Conservation (phyloP, 2,797 vertebrate species). For the Myripristis jacobus region DNA sequence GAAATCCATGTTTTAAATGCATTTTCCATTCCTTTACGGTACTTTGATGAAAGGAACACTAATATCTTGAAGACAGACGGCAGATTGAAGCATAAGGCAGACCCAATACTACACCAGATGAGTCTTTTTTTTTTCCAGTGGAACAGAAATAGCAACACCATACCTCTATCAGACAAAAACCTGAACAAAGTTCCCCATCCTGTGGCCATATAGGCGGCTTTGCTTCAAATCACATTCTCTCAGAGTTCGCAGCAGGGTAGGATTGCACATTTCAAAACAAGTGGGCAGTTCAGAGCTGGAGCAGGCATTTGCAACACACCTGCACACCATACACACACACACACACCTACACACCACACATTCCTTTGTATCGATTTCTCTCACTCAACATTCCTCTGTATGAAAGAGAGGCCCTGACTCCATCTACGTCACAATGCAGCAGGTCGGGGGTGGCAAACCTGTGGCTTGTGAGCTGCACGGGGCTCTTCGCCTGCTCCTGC, state of each 20-base stretch:
- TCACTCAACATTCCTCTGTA: conserved; percentile 44
- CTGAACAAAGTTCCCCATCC: conserved; percentile 11
- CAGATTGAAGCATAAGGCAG: too few species aligned
- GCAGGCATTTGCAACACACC: conserved; percentile 31
- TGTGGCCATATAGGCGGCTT: conserved; percentile 4
- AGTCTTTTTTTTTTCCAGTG: neutral
- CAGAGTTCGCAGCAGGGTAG: conserved; percentile 12
- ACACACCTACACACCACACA: conserved; percentile 30
- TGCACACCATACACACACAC: neutral
- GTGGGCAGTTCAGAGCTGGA: conserved; percentile 35
- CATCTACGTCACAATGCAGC: conserved; percentile 52
- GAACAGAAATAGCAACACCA: neutral
- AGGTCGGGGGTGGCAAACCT: too few species aligned
- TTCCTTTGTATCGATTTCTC: conserved; percentile 49
- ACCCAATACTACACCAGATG: too few species aligned
- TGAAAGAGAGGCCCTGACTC: conserved; percentile 57
- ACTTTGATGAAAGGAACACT: too few species aligned
- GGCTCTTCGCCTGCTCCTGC: too few species aligned
- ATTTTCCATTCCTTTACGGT: too few species aligned
- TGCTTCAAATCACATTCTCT: conserved; percentile 10
- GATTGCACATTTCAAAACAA: conserved; percentile 53
- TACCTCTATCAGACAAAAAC: neutral
- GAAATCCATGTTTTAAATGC: too few species aligned
- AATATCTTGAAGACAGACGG: too few species aligned
- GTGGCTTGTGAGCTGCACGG: too few species aligned